Percentiles rank a stretch among this genome's conserved stretches.
These are phyloP conservation scores for Phenganax subtilis DNA, from an alignment of 92 coral and sea anemone genomes.

Conservation along the genomic window DNA sequence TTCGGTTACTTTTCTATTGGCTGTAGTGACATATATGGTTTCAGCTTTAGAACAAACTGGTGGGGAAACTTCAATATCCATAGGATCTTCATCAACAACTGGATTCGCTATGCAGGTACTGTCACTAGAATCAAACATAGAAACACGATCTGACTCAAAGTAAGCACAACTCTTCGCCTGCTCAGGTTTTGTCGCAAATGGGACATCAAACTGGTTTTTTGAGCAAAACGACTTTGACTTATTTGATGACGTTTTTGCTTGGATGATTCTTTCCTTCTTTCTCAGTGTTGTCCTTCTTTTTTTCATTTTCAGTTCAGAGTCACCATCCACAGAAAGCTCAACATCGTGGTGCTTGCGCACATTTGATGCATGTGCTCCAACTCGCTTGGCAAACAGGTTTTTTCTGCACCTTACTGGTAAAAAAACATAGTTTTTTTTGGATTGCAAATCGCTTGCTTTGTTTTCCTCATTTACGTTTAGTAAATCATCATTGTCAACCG, in stretches of 20 bases:
- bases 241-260: neutral
- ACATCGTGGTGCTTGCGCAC: constrained; percentile 43
- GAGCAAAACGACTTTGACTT: too few relatives aligned
- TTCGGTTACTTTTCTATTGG: neutral
- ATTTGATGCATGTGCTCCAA: constrained; percentile 46
- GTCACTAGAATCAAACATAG: neutral
- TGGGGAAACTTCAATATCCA: neutral
- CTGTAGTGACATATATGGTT: neutral
- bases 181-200: too few relatives aligned
- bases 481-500: neutral
- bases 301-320: constrained; percentile 21
- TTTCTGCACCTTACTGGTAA: constrained; percentile 37
- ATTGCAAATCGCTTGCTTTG: neutral
- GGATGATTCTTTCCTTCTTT: constrained; percentile 4
- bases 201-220: too few relatives aligned
- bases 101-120: neutral
- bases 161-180: too few relatives aligned
- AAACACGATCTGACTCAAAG: neutral
- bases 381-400: constrained; percentile 41
- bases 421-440: constrained; percentile 35
- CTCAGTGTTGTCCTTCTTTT: neutral
- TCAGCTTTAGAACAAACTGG: neutral
- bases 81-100: neutral
- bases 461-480: neutral
- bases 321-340: constrained; percentile 45